phyloP scores from a whole-genome alignment of 2,797 vertebrate genomes.

The Acrocephalus scirpaceus region DNA sequence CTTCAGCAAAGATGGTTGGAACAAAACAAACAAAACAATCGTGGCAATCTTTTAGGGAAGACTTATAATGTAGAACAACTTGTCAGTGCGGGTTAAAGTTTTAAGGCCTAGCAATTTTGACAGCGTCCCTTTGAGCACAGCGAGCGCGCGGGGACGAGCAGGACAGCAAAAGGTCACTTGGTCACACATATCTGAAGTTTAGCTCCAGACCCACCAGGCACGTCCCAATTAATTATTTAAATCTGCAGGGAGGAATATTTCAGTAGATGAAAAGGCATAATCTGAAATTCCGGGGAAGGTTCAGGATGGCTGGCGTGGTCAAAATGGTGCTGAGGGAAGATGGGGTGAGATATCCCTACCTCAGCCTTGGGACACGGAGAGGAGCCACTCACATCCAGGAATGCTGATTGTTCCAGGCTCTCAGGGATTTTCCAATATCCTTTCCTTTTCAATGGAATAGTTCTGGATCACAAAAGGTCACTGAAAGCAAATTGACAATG shows the following conservation, averaged over 20 bases:
- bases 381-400: neutral
- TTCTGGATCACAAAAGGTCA: slow-evolving; percentile 57
- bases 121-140: slow-evolving; percentile 65
- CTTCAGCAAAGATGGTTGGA: slow-evolving; percentile 57
- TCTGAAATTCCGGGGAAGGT: neutral
- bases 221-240: slow-evolving; percentile 68
- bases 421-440: neutral
- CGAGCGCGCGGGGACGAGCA: slow-evolving; percentile 48
- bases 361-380: neutral
- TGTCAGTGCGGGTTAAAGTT: slow-evolving; percentile 67
- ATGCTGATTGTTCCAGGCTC: neutral
- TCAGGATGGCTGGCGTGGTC: neutral
- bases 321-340: neutral
- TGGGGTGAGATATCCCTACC: neutral
- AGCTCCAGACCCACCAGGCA: slow-evolving; percentile 47
- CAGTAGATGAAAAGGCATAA: neutral
- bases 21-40: slow-evolving; percentile 59
- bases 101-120: slow-evolving; percentile 67
- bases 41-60: slow-evolving; percentile 55
- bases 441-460: neutral
- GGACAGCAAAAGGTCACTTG: slow-evolving; percentile 68
- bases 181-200: slow-evolving; percentile 46
- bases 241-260: slow-evolving; percentile 27
- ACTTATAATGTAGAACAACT: slow-evolving; percentile 60
- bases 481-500: slow-evolving; percentile 34